These are phyloP conservation scores for Crotophaga sulcirostris DNA, from an alignment of 2,113 vertebrate genomes.

Conservation along the genomic window DNA sequence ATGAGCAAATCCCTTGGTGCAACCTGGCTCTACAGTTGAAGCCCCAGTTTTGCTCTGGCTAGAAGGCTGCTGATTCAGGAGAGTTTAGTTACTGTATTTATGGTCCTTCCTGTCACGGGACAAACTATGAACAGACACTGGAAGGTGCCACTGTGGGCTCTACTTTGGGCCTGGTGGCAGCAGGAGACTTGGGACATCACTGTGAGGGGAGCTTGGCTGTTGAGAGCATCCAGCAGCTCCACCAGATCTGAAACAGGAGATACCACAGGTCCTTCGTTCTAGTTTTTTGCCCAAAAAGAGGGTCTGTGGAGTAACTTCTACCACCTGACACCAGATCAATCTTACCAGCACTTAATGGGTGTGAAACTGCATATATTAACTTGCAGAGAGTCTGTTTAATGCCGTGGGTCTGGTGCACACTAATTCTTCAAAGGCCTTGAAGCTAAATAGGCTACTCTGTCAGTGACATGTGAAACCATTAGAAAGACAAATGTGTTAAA, in stretches of 20 bases:
- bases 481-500: background rate
- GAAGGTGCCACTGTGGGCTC: background rate
- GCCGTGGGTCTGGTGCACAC: background rate
- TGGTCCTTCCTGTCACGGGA: background rate
- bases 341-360: background rate
- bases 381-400: slow-evolving; percentile 25
- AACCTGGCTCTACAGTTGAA: background rate
- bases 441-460: slow-evolving; percentile 33
- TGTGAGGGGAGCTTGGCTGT: background rate
- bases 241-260: background rate
- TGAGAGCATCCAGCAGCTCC: background rate
- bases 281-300: background rate
- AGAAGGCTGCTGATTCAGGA: background rate
- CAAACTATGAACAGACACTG: background rate
- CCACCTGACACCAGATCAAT: background rate
- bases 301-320: background rate
- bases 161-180: background rate
- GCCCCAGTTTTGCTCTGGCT: background rate
- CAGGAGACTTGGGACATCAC: background rate
- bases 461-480: slow-evolving; percentile 15
- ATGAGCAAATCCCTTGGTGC: background rate
- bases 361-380: background rate
- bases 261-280: background rate
- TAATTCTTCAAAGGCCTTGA: slow-evolving; percentile 53
- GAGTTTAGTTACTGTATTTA: background rate